Base-by-base conservation (phyloP, 2,888 invertebrate genomes). In the Mesorhabditis spiculigera region DNA sequence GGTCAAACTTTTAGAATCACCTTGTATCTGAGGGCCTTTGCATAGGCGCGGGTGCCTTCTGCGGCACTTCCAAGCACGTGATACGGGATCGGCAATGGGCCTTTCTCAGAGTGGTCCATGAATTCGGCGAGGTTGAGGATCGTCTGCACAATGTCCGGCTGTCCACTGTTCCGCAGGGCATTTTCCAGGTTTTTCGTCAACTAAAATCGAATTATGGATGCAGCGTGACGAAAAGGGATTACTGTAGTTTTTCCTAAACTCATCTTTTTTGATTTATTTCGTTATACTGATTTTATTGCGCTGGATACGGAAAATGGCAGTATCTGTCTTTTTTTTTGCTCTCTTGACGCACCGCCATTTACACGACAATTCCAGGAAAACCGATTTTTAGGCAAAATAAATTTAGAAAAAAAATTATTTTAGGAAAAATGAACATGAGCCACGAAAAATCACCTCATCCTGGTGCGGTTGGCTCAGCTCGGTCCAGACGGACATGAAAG, bases 401-500 rank as follows among this genome's bases (percentile, higher is more conserved):
- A n/a, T 63, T 41, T 6, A 43, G 43, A 42, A 6, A n/a, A n/a
- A 61, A 43, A 28, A n/a, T n/a, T n/a, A n/a, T n/a, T n/a, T 13
- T 68, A 68, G 65, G 28, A 28, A 28, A 28, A n/a, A n/a, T n/a
- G n/a, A n/a, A n/a, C n/a, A n/a, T n/a, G n/a, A n/a, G n/a, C n/a
- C n/a, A n/a, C n/a, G n/a, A n/a, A n/a, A n/a, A n/a, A n/a, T n/a
- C 4, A 98, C 89, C 83, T 95, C 94, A 62, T 91, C 90, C 75
- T 94, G 93, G 71, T 92, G 91, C 0, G 90, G 89, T 58, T 91
- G 91, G 69, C 91, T 91, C 43, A 99, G 88, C 87, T 97, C 96
- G 0, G 95, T 94, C 98, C 98, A 98, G 86, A 97, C 96, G 0
- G 96, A 96, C 6, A 98, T 95, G 87, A 98, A 98, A 0, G 97